These are phyloP conservation scores for Tipula vernalis DNA, from an alignment of 2,888 invertebrate species.

Conservation along the genomic window DNA sequence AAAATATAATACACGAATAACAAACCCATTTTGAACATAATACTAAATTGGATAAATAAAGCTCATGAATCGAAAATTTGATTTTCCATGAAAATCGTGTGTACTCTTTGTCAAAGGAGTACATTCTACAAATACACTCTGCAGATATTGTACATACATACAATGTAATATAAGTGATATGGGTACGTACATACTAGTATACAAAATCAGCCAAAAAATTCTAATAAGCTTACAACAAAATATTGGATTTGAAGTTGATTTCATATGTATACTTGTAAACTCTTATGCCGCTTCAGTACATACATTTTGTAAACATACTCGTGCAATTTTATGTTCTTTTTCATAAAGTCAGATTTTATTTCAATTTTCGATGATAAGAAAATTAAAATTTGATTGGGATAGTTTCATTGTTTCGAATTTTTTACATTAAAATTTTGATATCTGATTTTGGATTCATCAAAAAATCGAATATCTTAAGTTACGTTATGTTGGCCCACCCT, in stretches of 20 bases:
- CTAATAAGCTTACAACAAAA: not conserved
- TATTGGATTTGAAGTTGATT: not conserved
- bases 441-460: not conserved
- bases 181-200: not conserved
- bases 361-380: not conserved
- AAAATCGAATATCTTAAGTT: not conserved
- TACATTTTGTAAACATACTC: not conserved
- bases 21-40: not conserved
- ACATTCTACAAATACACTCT: not conserved
- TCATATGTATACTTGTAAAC: not conserved
- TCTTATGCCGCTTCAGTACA: not conserved
- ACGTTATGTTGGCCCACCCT: too few relatives aligned
- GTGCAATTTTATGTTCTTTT: not conserved
- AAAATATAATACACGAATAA: not conserved
- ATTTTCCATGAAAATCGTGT: not conserved
- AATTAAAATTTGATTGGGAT: not conserved
- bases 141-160: too few relatives aligned
- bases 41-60: not conserved
- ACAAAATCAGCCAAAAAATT: not conserved
- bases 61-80: not conserved
- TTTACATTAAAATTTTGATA: not conserved
- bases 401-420: not conserved
- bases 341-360: not conserved
- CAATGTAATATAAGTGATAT: not conserved
- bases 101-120: not conserved